phyloP scores from a whole-genome alignment of 2,797 vertebrate species.

The Tolypeutes matacus region DNA sequence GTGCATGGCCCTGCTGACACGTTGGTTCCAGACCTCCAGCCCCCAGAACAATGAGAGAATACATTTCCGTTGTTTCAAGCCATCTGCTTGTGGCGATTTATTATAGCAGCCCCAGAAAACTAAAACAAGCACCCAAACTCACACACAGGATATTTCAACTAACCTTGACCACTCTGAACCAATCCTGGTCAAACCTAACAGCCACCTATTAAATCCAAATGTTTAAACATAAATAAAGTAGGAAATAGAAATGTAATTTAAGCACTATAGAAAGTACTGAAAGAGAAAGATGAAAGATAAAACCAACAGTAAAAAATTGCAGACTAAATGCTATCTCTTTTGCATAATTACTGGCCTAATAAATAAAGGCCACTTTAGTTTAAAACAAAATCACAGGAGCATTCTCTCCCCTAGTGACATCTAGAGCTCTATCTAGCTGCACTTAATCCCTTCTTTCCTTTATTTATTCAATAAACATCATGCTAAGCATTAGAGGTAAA shows the following conservation, averaged over 20 bases:
- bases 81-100: background rate
- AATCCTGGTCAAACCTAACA: background rate
- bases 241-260: background rate
- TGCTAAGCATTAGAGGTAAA: background rate
- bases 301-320: background rate
- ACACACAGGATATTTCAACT: background rate
- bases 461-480: background rate
- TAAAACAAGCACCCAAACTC: background rate
- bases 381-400: constrained; percentile 13
- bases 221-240: constrained; percentile 30
- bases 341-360: background rate
- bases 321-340: background rate
- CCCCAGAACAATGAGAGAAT: background rate
- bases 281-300: constrained; percentile 43
- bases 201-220: background rate
- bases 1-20: background rate
- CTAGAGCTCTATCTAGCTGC: background rate
- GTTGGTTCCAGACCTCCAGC: background rate
- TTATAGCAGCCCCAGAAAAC: background rate
- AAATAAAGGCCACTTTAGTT: constrained; percentile 37
- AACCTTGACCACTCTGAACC: background rate
- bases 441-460: constrained; percentile 1
- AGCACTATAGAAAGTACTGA: background rate
- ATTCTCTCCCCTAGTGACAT: background rate
- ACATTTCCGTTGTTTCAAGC: background rate